Base-by-base conservation (phyloP, 2,113 vertebrate species). In the Burhinus oedicnemus region DNA sequence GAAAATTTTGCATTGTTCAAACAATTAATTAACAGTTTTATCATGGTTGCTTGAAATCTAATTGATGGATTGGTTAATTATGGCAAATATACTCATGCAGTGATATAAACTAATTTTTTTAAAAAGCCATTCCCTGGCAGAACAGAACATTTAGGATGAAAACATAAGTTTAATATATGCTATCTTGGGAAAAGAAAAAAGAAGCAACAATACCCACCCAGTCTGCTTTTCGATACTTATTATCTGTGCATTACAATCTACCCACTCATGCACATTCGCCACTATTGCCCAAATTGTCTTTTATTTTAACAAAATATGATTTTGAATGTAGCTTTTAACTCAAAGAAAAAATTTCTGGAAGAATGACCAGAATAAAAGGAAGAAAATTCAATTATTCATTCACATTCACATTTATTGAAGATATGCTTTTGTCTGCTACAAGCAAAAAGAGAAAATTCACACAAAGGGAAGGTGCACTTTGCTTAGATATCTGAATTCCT, bases 341-440 rank as follows among this genome's bases (percentile, higher is more conserved):
- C 45, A 72, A 58, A 54, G 11, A 16, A 90, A 94, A 68, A 27
- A 21, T 30, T 88, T 69, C 90, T 82, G 69, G 75, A 95, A 93
- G 84, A 77, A 84, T 86, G 68, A 91, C 30, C 81, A 94, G 57
- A 83, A 90, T 90, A 84, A 95, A 95, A 90, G 49, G 86, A 95
- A 86, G 49, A 71, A 91, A 88, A 95, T 95, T 81, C 87, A 95
- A 81, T 87, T 92, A 89, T 81, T 94, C 55, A 45, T 90, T 76
- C 91, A 51, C 45, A 70, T 72, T 76, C 80, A 74, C 40, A 22
- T 93, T 85, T 91, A 49, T 47, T 88, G 89, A 93, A 93, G 52
- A 89, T 68, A 61, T 0, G 2, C 61, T 83, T 94, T 87, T 90
- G 65, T 79, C 77, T 92, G 26, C 36, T 54, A 30, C 32, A 71